Conservation (phyloP, 2,113 vertebrate species). For the Echinops telfairi region DNA sequence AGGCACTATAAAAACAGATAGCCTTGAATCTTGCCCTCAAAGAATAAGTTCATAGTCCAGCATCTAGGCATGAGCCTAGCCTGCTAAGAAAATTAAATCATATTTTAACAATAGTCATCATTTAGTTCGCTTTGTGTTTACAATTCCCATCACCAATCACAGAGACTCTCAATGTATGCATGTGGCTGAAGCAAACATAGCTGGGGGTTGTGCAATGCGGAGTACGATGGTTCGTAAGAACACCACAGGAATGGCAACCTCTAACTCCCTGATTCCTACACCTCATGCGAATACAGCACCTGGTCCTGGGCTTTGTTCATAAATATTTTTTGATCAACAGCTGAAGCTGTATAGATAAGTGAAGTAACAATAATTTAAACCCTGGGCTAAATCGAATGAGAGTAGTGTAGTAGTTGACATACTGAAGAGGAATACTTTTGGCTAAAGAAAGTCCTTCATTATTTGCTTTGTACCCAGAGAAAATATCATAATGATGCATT, state of each 20-base stretch:
- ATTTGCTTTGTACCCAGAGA: slow-evolving; percentile 43
- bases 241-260: not conserved
- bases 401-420: not conserved
- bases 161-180: not conserved
- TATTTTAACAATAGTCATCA: not conserved
- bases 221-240: not conserved
- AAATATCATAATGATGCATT: slow-evolving; percentile 20
- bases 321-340: not conserved
- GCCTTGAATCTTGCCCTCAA: not conserved
- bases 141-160: not conserved
- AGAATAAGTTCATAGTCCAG: not conserved
- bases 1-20: not conserved
- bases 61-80: not conserved
- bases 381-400: not conserved
- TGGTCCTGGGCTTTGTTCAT: not conserved
- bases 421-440: not conserved
- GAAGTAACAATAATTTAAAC: slow-evolving; percentile 4
- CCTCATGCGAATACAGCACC: not conserved
- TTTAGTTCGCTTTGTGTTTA: not conserved
- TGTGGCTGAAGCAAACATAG: not conserved
- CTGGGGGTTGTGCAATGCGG: not conserved
- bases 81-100: not conserved
- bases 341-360: slow-evolving; percentile 28
- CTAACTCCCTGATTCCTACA: not conserved
- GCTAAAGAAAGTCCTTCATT: not conserved